Percentiles rank a stretch among this genome's conserved stretches.
Evolutionary conservation across 2,113 vertebrate genomes (phyloP).

Genomic region (Gopherus evgoodei): DNA sequence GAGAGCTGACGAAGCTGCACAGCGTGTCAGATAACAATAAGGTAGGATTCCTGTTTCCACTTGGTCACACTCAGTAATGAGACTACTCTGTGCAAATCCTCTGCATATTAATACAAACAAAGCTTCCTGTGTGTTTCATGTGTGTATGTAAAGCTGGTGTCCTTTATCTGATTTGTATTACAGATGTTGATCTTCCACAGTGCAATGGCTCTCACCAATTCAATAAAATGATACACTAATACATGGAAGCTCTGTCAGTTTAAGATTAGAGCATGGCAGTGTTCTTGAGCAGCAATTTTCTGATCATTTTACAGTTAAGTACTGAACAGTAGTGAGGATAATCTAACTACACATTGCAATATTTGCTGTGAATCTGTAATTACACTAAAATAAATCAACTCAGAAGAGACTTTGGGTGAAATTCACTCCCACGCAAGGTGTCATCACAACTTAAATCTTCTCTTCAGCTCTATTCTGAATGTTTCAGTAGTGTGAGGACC

Average conservation of each 20-base stretch:
- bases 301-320: background rate
- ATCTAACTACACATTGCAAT: background rate
- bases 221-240: background rate
- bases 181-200: conserved; percentile 21
- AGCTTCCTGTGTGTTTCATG: background rate
- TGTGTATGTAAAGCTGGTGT: background rate
- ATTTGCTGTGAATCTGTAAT: background rate
- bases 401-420: background rate
- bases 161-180: conserved; percentile 14
- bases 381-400: background rate
- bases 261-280: background rate
- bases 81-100: background rate
- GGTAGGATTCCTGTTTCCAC: background rate
- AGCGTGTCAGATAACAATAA: background rate
- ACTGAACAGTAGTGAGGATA: background rate
- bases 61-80: background rate
- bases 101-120: background rate
- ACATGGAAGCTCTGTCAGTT: background rate
- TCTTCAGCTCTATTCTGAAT: background rate
- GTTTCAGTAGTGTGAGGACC: background rate
- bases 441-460: background rate
- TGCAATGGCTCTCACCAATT: background rate
- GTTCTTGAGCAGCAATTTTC: background rate
- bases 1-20: background rate
- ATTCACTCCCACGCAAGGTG: background rate